phyloP scores from a whole-genome alignment of 2,113 vertebrate genomes.

The Gymnocephalus cernua region DNA sequence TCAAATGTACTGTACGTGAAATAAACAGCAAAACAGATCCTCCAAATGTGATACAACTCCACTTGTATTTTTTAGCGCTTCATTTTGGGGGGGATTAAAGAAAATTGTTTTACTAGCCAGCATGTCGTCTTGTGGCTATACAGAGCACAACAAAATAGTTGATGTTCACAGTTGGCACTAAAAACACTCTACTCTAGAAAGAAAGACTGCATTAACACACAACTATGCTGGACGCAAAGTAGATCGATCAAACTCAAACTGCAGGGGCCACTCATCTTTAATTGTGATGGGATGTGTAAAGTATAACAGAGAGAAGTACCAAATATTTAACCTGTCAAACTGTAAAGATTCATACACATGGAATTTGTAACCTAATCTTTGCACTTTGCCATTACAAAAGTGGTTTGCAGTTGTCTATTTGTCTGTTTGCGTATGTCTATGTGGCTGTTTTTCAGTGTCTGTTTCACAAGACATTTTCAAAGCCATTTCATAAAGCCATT shows the following conservation, averaged over 20 bases:
- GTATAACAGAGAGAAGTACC: neutral
- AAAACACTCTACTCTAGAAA: slow-evolving; percentile 5
- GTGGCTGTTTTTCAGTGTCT: neutral
- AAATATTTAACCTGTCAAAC: neutral
- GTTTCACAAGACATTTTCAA: neutral
- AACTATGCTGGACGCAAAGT: slow-evolving; percentile 16
- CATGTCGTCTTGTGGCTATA: neutral
- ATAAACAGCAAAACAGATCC: neutral
- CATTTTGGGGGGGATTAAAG: neutral
- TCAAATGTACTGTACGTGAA: neutral
- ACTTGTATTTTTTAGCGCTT: neutral
- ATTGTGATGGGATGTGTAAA: neutral
- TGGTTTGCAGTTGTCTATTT: neutral
- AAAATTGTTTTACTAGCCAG: slow-evolving; percentile 7
- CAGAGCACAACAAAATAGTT: slow-evolving; percentile 5
- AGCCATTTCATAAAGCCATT: slow-evolving; percentile 40
- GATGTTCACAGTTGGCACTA: slow-evolving; percentile 31
- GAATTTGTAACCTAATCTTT: slow-evolving; percentile 1
- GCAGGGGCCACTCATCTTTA: slow-evolving; percentile 9
- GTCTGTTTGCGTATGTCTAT: neutral
- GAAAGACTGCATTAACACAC: slow-evolving; percentile 4
- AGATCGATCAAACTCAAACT: slow-evolving; percentile 48
- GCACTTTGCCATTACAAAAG: neutral
- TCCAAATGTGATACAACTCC: neutral
- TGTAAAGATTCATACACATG: slow-evolving; percentile 3